Evolutionary conservation across 2,113 vertebrate genomes (phyloP).

Genomic region (Pelecanoides urinatrix): DNA sequence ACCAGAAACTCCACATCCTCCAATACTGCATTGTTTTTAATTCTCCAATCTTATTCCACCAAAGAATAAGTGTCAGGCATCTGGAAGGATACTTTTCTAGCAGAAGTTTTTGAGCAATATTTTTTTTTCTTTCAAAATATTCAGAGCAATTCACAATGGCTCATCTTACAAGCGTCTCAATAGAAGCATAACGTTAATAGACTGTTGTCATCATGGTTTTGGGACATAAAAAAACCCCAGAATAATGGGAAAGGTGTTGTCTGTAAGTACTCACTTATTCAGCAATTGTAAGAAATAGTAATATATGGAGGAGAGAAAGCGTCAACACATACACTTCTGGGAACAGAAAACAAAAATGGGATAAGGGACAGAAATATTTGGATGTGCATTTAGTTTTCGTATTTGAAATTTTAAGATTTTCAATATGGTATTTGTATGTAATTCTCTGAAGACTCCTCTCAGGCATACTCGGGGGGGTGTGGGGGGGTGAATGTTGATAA

Average conservation of each 20-base stretch:
- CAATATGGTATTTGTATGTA: background rate
- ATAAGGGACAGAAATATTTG: background rate
- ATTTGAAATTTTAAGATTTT: background rate
- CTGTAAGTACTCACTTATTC: background rate
- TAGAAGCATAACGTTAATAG: background rate
- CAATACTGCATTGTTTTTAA: background rate
- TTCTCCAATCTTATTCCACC: background rate
- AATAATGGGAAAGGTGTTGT: background rate
- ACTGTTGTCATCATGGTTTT: background rate
- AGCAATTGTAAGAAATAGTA: background rate
- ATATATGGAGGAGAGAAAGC: background rate
- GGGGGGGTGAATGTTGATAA: background rate
- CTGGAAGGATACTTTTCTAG: background rate
- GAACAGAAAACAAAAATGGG: background rate
- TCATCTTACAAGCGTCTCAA: background rate
- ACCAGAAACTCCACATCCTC: background rate
- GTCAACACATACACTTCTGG: background rate
- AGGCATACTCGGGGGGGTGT: accelerated
- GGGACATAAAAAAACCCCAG: background rate
- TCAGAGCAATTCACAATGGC: background rate
- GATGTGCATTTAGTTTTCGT: background rate
- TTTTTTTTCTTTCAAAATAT: background rate
- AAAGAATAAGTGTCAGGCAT: background rate
- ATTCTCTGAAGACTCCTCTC: background rate
- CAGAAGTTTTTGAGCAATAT: background rate